Evolutionary conservation across 2,797 vertebrate genomes (phyloP), one percentile per base, ranked within the genome.

Genomic region (Enteromius afrohamiltoni): DNA sequence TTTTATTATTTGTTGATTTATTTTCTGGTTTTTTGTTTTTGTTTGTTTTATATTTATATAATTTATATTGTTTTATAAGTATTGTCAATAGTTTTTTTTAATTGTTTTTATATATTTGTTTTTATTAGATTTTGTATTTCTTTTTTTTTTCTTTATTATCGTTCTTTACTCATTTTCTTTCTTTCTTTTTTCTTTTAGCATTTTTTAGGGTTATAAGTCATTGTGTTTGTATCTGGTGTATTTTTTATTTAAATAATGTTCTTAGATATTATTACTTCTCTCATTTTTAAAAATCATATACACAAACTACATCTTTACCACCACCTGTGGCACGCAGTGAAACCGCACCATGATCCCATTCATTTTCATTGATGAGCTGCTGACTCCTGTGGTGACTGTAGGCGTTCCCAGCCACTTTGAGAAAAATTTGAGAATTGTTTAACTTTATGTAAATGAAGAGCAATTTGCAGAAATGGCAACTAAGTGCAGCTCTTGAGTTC

Each of bases 361-460:
- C 26, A 31, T 64, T 31, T 62, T 23, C 67, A 69, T 1, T 23
- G 40, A 42, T 17, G 42, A 71, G 42, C 69, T 71, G 69, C 9
- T 13, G 23, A 47, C 14, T 71, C 26, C 1, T 64, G 29, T 29
- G 2, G 26, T 16, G 3, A 26, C 6, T 42, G 3, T 26, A 70
- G 68, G 42, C 16, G 0, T 49, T 49, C 45, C 69, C 45, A 71
- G 45, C 16, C 8, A 71, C 42, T 49, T 49, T n/a, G n/a, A n/a
- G 45, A 49, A 16, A 49, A 71, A 31, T 16, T 29, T 71, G 23
- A 11, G 69, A 71, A 71, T 31, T 71, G 69, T 73, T 51, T 51
- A 73, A 34, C 26, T 51, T 51, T 51, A 73, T 31, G 70, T 29
- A 73, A 51, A 51, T 73, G 29, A 49, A 49, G 69, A 73, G 26